phyloP scores from a whole-genome alignment of 2,888 invertebrate genomes.

The Alentia gelatinosa region DNA sequence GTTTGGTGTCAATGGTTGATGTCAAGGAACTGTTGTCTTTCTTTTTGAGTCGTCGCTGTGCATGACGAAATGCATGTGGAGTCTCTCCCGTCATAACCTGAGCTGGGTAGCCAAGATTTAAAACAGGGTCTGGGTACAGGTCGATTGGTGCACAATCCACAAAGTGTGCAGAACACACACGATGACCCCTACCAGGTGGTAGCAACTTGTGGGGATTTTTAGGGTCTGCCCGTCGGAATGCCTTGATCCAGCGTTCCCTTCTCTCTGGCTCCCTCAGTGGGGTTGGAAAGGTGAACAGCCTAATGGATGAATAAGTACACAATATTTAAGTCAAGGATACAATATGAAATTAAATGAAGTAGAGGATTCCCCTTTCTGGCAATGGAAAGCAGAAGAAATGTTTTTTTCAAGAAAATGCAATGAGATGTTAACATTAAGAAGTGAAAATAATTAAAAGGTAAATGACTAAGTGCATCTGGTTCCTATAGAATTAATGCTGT shows the following conservation, averaged over 20 bases:
- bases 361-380: neutral
- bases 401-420: neutral
- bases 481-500: neutral
- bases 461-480: neutral
- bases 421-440: neutral
- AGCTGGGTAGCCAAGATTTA: neutral
- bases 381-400: neutral
- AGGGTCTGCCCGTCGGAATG: neutral
- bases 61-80: neutral
- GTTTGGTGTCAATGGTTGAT: neutral
- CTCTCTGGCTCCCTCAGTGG: neutral
- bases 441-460: neutral
- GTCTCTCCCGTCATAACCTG: neutral
- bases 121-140: slow-evolving; percentile 57
- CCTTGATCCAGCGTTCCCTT: neutral
- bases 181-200: slow-evolving; percentile 60
- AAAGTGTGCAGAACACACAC: slow-evolving; percentile 62
- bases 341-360: neutral
- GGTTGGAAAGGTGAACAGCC: neutral
- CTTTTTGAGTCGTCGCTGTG: neutral
- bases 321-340: neutral
- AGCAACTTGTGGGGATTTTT: slow-evolving; percentile 35
- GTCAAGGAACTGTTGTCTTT: neutral
- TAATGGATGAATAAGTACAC: neutral
- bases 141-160: slow-evolving; percentile 60